These are phyloP conservation scores for Hiodon tergisus DNA, from an alignment of 2,113 vertebrate species.

Conservation along the genomic window DNA sequence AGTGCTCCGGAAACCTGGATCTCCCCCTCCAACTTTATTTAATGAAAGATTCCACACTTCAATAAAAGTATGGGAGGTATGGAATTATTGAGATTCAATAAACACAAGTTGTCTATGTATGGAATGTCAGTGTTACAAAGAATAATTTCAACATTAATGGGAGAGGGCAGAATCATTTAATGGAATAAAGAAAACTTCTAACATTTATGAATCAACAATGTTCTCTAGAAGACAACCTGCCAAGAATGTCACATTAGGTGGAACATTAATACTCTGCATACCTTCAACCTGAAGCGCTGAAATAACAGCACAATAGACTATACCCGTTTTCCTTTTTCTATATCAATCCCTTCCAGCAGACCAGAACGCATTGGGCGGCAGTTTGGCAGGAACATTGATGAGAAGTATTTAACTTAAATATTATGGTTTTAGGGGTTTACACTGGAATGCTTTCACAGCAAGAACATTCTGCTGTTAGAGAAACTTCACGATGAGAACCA, in stretches of 20 bases:
- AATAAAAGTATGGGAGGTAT: too few species aligned
- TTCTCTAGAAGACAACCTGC: neutral
- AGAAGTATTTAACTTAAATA: constrained; percentile 12
- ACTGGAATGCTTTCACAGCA: constrained; percentile 16
- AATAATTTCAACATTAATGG: neutral
- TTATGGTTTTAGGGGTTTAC: constrained; percentile 10
- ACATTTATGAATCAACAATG: constrained; percentile 1
- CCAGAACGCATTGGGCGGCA: neutral
- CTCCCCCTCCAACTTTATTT: too few species aligned
- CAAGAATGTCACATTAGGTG: neutral
- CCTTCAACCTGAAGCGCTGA: neutral
- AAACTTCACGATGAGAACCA: neutral
- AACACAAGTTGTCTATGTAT: neutral
- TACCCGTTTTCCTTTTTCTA: neutral
- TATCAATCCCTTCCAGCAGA: neutral
- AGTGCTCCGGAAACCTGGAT: too few species aligned
- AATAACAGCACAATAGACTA: too few species aligned
- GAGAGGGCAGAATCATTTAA: neutral
- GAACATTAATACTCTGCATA: neutral
- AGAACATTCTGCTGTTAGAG: neutral
- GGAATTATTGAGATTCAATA: too few species aligned
- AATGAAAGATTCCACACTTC: too few species aligned
- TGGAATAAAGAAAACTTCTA: neutral
- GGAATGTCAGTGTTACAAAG: neutral
- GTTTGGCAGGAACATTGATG: constrained; percentile 7